Evolutionary conservation across 2,888 invertebrate genomes (phyloP), one percentile per base, ranked within the genome.

Genomic region (Cosmorhoe ocellata): DNA sequence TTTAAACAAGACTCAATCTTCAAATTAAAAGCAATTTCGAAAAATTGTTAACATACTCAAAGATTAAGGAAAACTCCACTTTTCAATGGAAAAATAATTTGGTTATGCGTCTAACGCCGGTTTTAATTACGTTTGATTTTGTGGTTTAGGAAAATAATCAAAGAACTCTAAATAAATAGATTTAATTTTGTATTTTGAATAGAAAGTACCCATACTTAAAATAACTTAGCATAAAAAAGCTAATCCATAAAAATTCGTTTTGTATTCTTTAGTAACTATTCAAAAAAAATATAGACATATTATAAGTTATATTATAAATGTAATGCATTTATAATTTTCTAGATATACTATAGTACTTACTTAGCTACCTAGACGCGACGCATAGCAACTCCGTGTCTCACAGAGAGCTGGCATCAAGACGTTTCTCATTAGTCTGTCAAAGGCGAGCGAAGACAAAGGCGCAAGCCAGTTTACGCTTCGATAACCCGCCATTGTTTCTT

Each of bases 391-490:
- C 3, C 30, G 1, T 7, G 8, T 24, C 37, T 12, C 1, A 24
- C 30, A 18, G 10, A 41, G 41, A 10, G 22, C 13, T 32, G 24
- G 24, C 24, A 32, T 28, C 46, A 33, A 47, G 46, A 27, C 46
- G 28, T 47, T 47, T 47, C 46, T 47, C 46, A 47, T 47, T 47
- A 46, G 46, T 32, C 14, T 18, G 32, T 34, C 46, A 40, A 47
- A 40, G 34, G 34, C 33, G 28, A 39, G 33, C 26, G 27, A n/a
- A 47, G 46, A 47, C 46, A 47, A 47, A 40, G 33, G 39, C 33
- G 6, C 22, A 32, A 22, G 39, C 28, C 32, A 33, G 46, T 33
- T 47, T 8, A 47, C 39, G 39, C 46, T 22, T 47, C 39, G 46
- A 40, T 40, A 12, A 5, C 12, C 18, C n/a, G 22, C 24, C 28